Evolutionary conservation across 2,113 vertebrate species (phyloP), one percentile per base, ranked within the genome.

Genomic region (Pseudopipra pipra): DNA sequence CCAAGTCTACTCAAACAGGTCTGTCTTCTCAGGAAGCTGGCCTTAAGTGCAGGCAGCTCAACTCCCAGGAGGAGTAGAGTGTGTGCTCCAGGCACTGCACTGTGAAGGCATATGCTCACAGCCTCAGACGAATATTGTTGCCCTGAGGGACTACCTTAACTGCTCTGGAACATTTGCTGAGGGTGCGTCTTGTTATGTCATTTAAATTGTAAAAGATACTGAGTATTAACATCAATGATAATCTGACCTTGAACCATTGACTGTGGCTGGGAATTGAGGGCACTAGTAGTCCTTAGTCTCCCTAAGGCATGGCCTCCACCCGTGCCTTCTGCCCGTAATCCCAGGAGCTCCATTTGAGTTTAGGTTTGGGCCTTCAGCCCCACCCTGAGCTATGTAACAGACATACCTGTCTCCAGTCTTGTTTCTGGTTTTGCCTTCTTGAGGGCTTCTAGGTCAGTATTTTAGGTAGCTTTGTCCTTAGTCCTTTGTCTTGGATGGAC

Each of bases 381-480:
- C 37, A 2, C 9, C 22, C 31, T 91, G 30, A 52, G 16, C 6
- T 63, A 1, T 6, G 2, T 24, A 52, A 28, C 7, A 41, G 14
- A 4, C 25, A 2, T 3, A 14, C 2, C 1, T 47, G 3, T 23
- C 6, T 54, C 2, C 2, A 12, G 16, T 35, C 5, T 17, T 46
- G 11, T 30, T 12, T 70, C 27, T 66, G 21, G 27, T 7, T 35
- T 67, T 62, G 27, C 13, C 63, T 52, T 21, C 10, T 39, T 33
- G 65, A 14, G 41, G 21, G 18, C 30, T 62, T 25, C 11, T 67
- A 16, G 16, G 11, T 14, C 7, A 5, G 6, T 25, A 8, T 27
- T 52, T 82, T 58, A 22, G 66, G n/a, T 71, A 49, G 8, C 22
- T 62, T 37, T 82, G 23, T 54, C 14, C 18, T 20, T 43, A 10